Evolutionary conservation across 1,140 invertebrate genomes (phyloP).

Genomic region (Tachypleus tridentatus): DNA sequence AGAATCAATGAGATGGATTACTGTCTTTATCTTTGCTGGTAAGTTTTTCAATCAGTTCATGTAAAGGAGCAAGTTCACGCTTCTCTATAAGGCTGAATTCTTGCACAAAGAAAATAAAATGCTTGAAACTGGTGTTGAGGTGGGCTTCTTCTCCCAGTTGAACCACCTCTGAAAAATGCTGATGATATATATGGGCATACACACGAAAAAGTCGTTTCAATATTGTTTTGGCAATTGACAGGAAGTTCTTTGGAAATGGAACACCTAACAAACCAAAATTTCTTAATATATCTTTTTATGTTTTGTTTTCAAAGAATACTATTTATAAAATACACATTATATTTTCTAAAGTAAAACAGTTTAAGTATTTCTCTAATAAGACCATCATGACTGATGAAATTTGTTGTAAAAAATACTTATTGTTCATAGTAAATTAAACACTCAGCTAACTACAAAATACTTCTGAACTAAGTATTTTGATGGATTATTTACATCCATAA

Average conservation of each 20-base stretch:
- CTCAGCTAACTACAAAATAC: too few relatives aligned
- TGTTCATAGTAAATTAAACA: too few relatives aligned
- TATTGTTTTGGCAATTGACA: slow-evolving; percentile 94
- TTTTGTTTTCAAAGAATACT: too few relatives aligned
- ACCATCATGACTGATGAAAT: too few relatives aligned
- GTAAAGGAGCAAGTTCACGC: slow-evolving; percentile 87
- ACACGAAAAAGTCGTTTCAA: slow-evolving; percentile 94
- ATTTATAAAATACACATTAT: too few relatives aligned
- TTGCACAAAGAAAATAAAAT: slow-evolving; percentile 99
- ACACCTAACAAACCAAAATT: slow-evolving; percentile 52
- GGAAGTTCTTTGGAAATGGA: slow-evolving; percentile 96
- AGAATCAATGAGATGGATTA: too few relatives aligned
- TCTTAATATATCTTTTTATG: too few relatives aligned
- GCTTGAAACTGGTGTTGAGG: slow-evolving; percentile 99
- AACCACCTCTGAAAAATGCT: slow-evolving; percentile 96
- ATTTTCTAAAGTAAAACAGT: too few relatives aligned
- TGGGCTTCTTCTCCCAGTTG: slow-evolving; percentile 97
- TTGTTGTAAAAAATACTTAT: too few relatives aligned
- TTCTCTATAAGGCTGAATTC: slow-evolving; percentile 96
- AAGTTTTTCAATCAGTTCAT: slow-evolving; percentile 94
- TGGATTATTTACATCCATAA: too few relatives aligned
- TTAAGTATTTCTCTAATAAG: too few relatives aligned
- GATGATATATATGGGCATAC: slow-evolving; percentile 99
- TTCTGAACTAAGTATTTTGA: too few relatives aligned
- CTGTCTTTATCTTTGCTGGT: slow-evolving; percentile 47